Base-by-base conservation (phyloP, 37 sponge, comb jelly and placozoan genomes). In the Bolinopsis microptera region DNA sequence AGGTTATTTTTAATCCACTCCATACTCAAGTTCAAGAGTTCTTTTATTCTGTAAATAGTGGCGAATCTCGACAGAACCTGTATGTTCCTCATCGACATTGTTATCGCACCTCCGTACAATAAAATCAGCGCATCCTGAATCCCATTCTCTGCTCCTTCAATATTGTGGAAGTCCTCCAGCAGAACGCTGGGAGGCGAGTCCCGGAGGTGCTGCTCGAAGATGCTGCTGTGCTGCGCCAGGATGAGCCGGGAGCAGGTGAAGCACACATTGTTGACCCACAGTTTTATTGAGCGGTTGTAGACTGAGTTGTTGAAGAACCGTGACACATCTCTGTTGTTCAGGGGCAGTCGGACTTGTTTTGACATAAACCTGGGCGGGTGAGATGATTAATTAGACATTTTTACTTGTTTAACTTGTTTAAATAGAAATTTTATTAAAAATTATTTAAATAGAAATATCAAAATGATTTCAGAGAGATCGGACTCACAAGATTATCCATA, bases 241-340 rank as follows among this genome's bases (percentile, higher is more conserved):
- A 86, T 41, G n/a, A 86, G 90, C 13, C 90, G 41, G 61, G 90
- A 86, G 30, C 90, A 86, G 40, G 90, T 86, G 61, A 86, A 86
- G 25, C 61, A 86, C n/a, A 30, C 26, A 30, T 86, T 86, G 90
- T 86, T 86, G 28, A 86, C 90, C 90, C 90, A 86, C 0, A 86
- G 90, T 86, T 86, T 86, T 28, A 86, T 86, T 16, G 90, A 86
- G n/a, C 90, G 41, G 90, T 86, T 86, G 90, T 86, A 86, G 90
- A 41, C 61, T 38, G 90, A 41, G 61, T 86, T 86, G 90, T 86
- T 86, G 61, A 86, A 86, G 48, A 86, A 86, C 2, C 90, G 90
- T 25, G 90, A 86, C 0, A 86, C 90, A 38, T 86, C 90, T 22
- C 61, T 0, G 90, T 86, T 86, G 61, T 39, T 86, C 28, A 41